Conservation (phyloP, 2,113 vertebrate genomes). For the Laticauda colubrina region DNA sequence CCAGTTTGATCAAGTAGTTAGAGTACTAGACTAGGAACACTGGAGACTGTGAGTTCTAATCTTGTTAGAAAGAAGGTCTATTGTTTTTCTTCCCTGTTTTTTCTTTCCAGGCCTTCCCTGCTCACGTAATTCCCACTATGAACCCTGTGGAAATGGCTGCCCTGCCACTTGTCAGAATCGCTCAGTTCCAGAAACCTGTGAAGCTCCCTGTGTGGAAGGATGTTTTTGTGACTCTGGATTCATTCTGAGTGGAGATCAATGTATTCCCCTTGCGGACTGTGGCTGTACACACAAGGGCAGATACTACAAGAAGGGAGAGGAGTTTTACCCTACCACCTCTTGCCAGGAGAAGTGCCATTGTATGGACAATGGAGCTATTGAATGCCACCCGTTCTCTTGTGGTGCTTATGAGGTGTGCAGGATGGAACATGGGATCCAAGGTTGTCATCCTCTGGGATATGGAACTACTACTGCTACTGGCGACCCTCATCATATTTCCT, state of each 20-base stretch:
- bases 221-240: constrained; percentile 63
- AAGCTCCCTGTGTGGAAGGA: constrained; percentile 49
- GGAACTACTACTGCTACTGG: constrained; percentile 24
- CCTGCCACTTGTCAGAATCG: constrained; percentile 47
- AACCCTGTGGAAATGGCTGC: constrained; percentile 62
- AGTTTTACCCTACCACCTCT: constrained; percentile 47
- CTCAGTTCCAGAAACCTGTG: constrained; percentile 28
- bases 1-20: too few relatives aligned
- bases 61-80: background rate
- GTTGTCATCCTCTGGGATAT: constrained; percentile 23
- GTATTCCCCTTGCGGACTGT: constrained; percentile 50
- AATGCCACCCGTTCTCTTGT: constrained; percentile 21
- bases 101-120: constrained; percentile 48
- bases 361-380: background rate
- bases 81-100: background rate
- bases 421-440: constrained; percentile 32
- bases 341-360: constrained; percentile 40
- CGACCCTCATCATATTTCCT: constrained; percentile 35
- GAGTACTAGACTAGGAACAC: too few relatives aligned
- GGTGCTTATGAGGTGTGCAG: constrained; percentile 38
- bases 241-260: constrained; percentile 59
- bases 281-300: constrained; percentile 43
- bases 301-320: constrained; percentile 52
- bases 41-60: background rate
- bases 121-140: constrained; percentile 63